These are phyloP conservation scores for Chironex yamaguchii DNA, from an alignment of 30 jellyfish, hydroid and myxozoan genomes.

Conservation along the genomic window DNA sequence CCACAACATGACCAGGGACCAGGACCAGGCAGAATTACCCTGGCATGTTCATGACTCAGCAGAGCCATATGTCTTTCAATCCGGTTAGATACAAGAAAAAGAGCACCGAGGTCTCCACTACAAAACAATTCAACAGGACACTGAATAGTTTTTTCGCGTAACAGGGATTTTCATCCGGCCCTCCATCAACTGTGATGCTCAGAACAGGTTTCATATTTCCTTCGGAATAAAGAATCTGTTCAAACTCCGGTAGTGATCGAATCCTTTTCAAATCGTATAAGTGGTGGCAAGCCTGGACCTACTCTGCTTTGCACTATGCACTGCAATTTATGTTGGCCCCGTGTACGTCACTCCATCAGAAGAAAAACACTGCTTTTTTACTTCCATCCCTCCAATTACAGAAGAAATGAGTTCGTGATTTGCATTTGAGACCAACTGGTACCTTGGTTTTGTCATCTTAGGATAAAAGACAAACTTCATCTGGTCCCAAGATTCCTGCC, in stretches of 20 bases:
- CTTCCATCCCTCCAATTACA: background rate
- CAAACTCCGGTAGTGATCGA: background rate
- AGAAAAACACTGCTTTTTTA: background rate
- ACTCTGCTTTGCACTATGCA: background rate
- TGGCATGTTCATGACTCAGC: background rate
- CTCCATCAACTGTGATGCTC: background rate
- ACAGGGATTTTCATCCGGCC: background rate
- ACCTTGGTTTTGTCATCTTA: background rate
- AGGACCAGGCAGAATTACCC: slow-evolving; percentile 3
- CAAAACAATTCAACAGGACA: background rate
- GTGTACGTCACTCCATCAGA: too few species aligned
- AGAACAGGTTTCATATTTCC: background rate
- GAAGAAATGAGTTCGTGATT: background rate
- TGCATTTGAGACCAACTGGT: background rate
- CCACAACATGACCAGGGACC: too few species aligned
- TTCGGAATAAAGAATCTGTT: background rate
- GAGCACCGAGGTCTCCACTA: background rate
- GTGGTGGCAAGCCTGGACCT: background rate
- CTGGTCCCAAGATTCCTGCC: background rate
- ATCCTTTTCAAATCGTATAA: background rate
- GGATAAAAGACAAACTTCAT: background rate
- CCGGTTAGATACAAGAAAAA: background rate
- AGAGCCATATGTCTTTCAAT: background rate
- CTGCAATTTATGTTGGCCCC: background rate
- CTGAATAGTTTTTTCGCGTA: background rate